Evolutionary conservation across 2,113 vertebrate species (phyloP), one percentile per base, ranked within the genome.

Genomic region (Caretta caretta): DNA sequence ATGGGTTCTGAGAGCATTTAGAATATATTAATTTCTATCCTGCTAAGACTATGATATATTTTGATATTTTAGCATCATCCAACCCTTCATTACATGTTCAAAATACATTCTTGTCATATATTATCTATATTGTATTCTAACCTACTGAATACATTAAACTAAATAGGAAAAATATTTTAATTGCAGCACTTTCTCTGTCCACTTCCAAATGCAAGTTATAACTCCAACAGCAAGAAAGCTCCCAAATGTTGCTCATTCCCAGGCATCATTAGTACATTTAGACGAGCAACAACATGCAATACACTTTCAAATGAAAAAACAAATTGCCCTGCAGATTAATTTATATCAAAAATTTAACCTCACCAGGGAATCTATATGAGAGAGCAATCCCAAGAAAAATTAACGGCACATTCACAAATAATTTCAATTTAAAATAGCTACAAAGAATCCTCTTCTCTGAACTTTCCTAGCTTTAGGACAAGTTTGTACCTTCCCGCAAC

Each of bases 401-500:
- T 80, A 96, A 91, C 86, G 49, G 82, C 4, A 46, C 90, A 59
- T 92, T 94, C 9, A 9, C 95, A 96, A 91, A 95, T 93, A 88
- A 59, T 80, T 87, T 69, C 88, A 69, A 76, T 92, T 7, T n/a
- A 22, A 86, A 76, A 20, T 22, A 53, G 31, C 80, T n/a, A 35
- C 12, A 79, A 85, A 96, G 91, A 86, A 80, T 69, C 42, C 65
- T 57, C 93, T 54, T 94, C 85, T 91, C 83, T 96, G 91, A 95
- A 97, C 75, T 94, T 95, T 19, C 86, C 69, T 95, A 94, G 82
- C 79, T 54, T 85, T 90, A 83, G 53, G 92, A 94, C 35, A 96
- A 97, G 90, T 75, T 97, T 25, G 6, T 93, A 96, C 83, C 84
- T 91, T 94, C 79, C 93, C 65, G 89, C 76, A 10, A 65, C 90